Conservation (phyloP, 1,140 invertebrate genomes). For the Drosophila azteca region DNA sequence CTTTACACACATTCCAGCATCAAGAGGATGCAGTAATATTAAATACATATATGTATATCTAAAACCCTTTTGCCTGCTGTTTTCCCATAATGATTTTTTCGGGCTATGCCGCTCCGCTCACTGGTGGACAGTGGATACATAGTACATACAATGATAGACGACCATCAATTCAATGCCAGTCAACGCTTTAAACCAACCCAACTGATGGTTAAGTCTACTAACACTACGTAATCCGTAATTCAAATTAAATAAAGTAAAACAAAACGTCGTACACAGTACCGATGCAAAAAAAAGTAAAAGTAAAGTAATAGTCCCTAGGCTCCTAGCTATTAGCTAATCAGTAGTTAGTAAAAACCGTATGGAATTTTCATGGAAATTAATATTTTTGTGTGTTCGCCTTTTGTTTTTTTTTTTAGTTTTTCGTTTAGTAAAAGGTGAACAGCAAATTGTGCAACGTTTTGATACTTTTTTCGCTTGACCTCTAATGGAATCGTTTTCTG, state of each 20-base stretch:
- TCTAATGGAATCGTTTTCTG: conserved; percentile 66
- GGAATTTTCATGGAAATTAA: conserved; percentile 57
- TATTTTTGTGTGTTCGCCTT: conserved; percentile 17
- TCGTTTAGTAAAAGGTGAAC: conserved; percentile 47
- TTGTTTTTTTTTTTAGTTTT: conserved; percentile 18
- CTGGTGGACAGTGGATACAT: conserved; percentile 52
- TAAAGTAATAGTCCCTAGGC: conserved; percentile 52
- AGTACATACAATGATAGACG: conserved; percentile 25
- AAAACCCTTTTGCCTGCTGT: conserved; percentile 27
- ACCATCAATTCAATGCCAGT: conserved; percentile 28
- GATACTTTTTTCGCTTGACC: conserved; percentile 22
- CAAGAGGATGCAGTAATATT: conserved; percentile 41
- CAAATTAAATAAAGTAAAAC: conserved; percentile 51
- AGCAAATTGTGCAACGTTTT: conserved; percentile 23
- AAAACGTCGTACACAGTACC: conserved; percentile 68
- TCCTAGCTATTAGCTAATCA: conserved; percentile 52
- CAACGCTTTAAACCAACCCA: conserved; percentile 43
- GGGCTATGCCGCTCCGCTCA: conserved; percentile 29
- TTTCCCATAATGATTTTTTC: conserved; percentile 27
- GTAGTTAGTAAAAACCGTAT: conserved; percentile 56
- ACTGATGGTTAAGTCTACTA: conserved; percentile 38
- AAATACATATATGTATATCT: conserved; percentile 14
- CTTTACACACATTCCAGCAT: conserved; percentile 62
- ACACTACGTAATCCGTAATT: conserved; percentile 8
- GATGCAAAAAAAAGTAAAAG: conserved; percentile 31